phyloP scores from a whole-genome alignment of 2,888 invertebrate genomes.

The Troides aeacus region DNA sequence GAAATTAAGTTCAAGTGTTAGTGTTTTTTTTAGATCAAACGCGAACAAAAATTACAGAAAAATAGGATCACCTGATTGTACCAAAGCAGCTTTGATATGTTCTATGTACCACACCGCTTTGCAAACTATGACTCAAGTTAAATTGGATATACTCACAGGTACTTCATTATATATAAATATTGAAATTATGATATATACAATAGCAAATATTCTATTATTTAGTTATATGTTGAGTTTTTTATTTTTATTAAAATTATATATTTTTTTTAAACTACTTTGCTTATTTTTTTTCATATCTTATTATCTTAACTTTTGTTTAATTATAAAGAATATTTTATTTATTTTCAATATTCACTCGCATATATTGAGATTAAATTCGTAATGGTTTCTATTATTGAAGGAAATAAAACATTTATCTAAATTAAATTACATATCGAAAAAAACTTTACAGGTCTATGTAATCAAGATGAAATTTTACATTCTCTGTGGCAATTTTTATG shows the following conservation, averaged over 20 bases:
- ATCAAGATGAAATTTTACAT: constrained; percentile 93
- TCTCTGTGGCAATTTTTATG: constrained; percentile 95
- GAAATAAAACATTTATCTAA: no score
- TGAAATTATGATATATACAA: no score
- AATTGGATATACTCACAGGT: constrained; percentile 95
- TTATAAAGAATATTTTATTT: no score
- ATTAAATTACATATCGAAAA: background rate
- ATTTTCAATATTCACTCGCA: no score
- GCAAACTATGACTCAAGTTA: constrained; percentile 93
- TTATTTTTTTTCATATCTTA: no score
- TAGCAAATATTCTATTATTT: no score
- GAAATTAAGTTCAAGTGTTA: background rate
- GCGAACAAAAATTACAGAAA: constrained; percentile 85
- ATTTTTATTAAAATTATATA: no score
- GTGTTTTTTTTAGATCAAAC: constrained; percentile 70
- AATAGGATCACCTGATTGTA: constrained; percentile 89
- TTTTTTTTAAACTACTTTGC: no score
- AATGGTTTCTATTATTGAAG: no score
- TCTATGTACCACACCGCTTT: constrained; percentile 95
- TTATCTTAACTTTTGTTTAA: no score
- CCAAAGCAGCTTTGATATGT: constrained; percentile 91
- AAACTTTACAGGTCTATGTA: constrained; percentile 87
- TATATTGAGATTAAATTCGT: no score
- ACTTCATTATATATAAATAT: background rate
- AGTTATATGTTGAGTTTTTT: no score